Evolutionary conservation across 2,797 vertebrate genomes (phyloP).

Genomic region (Falco columbarius): DNA sequence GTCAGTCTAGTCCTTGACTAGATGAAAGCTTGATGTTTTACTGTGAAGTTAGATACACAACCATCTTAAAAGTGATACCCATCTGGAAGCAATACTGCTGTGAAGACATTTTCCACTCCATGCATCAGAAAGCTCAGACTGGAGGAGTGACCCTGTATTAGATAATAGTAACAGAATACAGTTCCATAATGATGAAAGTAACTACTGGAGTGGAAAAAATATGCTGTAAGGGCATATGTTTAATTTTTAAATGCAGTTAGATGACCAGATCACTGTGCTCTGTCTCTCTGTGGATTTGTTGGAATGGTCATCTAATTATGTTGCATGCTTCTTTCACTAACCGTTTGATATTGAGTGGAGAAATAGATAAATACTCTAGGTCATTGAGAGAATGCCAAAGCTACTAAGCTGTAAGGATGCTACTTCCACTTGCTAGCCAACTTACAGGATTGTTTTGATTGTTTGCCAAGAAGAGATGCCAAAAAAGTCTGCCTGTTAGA

Average conservation of each 20-base stretch:
- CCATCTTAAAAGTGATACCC: neutral
- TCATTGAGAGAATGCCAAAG: conserved; percentile 38
- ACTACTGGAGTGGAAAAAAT: neutral
- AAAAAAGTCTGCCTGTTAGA: conserved; percentile 1
- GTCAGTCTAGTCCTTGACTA: neutral
- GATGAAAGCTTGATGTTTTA: neutral
- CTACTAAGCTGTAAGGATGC: conserved; percentile 40
- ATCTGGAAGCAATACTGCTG: neutral
- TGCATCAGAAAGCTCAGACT: neutral
- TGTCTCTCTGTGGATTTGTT: neutral
- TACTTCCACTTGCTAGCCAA: conserved; percentile 25
- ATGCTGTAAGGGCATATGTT: neutral
- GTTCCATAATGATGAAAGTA: neutral
- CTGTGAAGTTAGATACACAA: neutral
- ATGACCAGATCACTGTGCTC: neutral
- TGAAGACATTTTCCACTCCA: neutral
- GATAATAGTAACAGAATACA: neutral
- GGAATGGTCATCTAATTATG: neutral
- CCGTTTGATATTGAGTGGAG: neutral
- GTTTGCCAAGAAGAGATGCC: conserved; percentile 29
- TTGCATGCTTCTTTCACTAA: neutral
- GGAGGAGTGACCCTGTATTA: neutral
- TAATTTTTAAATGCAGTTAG: neutral
- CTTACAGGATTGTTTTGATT: conserved; percentile 12
- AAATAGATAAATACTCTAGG: conserved; percentile 21